Evolutionary conservation across 2,113 vertebrate genomes (phyloP).

Genomic region (Paraplagusia blochii): DNA sequence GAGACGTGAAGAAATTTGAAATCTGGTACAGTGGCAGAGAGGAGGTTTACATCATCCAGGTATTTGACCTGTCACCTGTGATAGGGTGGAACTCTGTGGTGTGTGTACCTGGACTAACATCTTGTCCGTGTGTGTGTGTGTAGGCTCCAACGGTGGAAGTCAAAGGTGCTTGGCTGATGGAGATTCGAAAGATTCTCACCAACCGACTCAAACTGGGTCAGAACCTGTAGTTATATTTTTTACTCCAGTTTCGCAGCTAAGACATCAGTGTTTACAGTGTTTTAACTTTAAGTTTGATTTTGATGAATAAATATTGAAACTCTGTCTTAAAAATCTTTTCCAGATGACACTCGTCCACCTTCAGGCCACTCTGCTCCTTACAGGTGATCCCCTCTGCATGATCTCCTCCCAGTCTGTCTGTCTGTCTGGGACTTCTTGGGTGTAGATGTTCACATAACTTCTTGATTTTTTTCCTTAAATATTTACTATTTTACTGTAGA

Average conservation of each 20-base stretch:
- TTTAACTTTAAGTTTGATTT: background rate
- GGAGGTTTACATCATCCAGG: constrained; percentile 93
- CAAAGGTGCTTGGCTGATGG: constrained; percentile 89
- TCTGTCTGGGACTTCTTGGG: background rate
- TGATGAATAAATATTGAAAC: background rate
- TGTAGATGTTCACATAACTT: too few relatives aligned
- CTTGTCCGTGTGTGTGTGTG: constrained; percentile 19
- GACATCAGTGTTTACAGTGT: background rate
- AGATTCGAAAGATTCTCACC: constrained; percentile 88
- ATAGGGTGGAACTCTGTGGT: background rate
- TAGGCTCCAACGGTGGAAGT: constrained; percentile 88
- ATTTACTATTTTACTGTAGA: too few relatives aligned
- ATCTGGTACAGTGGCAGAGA: constrained; percentile 92
- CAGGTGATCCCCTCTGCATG: constrained; percentile 76
- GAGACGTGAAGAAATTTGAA: constrained; percentile 94
- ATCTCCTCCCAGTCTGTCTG: background rate
- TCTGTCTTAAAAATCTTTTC: constrained; percentile 17
- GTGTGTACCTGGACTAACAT: too few relatives aligned
- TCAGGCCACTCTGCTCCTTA: constrained; percentile 69
- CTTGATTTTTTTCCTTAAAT: too few relatives aligned
- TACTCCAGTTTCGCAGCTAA: too few relatives aligned
- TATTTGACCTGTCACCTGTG: constrained; percentile 41
- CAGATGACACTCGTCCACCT: constrained; percentile 55
- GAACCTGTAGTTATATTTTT: too few relatives aligned
- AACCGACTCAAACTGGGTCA: constrained; percentile 83